phyloP scores from a whole-genome alignment of 2,888 invertebrate species.

The Stegophylla sp. region DNA sequence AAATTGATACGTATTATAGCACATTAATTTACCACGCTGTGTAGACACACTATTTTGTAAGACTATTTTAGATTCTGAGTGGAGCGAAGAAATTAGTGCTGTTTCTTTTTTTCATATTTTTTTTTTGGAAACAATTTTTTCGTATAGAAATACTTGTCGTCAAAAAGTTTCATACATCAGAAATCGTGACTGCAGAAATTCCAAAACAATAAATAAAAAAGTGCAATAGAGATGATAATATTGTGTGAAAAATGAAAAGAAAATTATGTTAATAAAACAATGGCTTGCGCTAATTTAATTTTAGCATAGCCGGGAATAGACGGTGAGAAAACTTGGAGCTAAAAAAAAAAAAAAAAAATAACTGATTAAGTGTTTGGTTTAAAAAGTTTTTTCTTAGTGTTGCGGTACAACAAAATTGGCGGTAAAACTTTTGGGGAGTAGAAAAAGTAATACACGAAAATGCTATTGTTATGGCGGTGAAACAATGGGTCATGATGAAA shows the following conservation, averaged over 20 bases:
- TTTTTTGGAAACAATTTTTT: no score
- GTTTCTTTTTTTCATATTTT: no score
- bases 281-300: background rate
- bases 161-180: no score
- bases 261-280: background rate
- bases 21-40: no score
- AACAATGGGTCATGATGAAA: background rate
- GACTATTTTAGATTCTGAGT: background rate
- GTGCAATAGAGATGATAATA: background rate
- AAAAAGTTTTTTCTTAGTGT: slow-evolving; percentile 21
- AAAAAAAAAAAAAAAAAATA: background rate
- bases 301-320: background rate
- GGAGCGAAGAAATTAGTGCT: no score
- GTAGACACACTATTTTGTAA: no score
- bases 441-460: background rate
- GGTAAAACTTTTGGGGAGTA: slow-evolving; percentile 4
- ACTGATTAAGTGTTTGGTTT: background rate
- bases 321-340: background rate
- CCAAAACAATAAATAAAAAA: no score
- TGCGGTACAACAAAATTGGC: background rate
- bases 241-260: background rate
- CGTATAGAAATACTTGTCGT: no score
- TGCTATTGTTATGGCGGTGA: background rate
- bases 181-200: no score
- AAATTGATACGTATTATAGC: no score